These are phyloP conservation scores for Struthidea cinerea DNA, from an alignment of 2,113 vertebrate genomes.

Conservation along the genomic window DNA sequence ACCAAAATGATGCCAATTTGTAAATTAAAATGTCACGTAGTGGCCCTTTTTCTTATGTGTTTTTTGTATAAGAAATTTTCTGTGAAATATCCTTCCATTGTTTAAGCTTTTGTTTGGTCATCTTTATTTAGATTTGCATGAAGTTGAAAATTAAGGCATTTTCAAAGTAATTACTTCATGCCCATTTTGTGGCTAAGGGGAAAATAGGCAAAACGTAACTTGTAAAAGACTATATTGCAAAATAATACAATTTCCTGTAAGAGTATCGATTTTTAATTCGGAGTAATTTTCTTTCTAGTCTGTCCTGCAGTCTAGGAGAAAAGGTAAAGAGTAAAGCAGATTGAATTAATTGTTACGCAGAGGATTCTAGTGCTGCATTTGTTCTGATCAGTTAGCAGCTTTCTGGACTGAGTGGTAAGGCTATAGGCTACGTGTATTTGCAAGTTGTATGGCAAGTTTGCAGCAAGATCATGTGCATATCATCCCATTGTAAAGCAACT, in stretches of 20 bases:
- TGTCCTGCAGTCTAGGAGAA: conserved; percentile 78
- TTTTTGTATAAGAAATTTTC: conserved; percentile 93
- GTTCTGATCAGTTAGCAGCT: conserved; percentile 73
- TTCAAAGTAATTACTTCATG: conserved; percentile 80
- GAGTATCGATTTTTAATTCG: conserved; percentile 72
- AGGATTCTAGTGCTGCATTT: conserved; percentile 78
- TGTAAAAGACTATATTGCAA: conserved; percentile 78
- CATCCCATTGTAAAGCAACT: conserved; percentile 96
- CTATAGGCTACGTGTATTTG: conserved; percentile 77
- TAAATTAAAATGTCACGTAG: conserved; percentile 94
- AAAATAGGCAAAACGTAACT: conserved; percentile 74
- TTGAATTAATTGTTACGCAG: conserved; percentile 73
- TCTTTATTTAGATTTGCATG: conserved; percentile 86
- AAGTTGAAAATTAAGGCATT: conserved; percentile 84
- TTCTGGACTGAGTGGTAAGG: conserved; percentile 75
- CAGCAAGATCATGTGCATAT: conserved; percentile 91
- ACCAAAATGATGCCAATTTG: conserved; percentile 97
- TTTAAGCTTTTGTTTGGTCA: conserved; percentile 84
- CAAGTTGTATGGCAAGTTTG: conserved; percentile 78
- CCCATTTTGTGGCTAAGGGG: conserved; percentile 80
- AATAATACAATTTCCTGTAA: conserved; percentile 77
- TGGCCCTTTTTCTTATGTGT: conserved; percentile 94
- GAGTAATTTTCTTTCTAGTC: conserved; percentile 78
- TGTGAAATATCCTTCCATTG: conserved; percentile 90
- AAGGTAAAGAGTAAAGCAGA: conserved; percentile 74